Percentiles rank a stretch among this genome's conserved stretches.
phyloP scores from a whole-genome alignment of 2,113 vertebrate species.

The Oncorhynchus nerka region DNA sequence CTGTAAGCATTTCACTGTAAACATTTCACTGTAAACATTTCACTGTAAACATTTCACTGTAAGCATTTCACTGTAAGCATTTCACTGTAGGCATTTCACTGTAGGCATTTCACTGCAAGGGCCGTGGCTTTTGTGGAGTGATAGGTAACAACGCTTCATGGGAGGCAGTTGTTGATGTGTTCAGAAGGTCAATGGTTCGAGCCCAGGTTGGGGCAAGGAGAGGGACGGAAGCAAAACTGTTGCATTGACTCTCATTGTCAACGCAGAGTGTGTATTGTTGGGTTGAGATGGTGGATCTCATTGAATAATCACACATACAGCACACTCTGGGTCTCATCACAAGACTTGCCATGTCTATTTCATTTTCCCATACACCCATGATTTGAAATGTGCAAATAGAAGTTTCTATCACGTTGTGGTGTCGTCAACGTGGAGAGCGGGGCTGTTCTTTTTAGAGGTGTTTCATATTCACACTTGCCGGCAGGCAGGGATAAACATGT shows the following conservation, averaged over 20 bases:
- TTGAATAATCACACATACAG: not conserved
- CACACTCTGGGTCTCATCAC: not conserved
- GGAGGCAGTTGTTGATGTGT: no score
- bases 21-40: no score
- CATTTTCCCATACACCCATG: not conserved
- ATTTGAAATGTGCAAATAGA: slow-evolving; percentile 48
- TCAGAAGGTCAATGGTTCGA: no score
- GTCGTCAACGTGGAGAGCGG: slow-evolving; percentile 13
- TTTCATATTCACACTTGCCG: slow-evolving; percentile 65
- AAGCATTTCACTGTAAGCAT: no score
- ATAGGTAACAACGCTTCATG: no score
- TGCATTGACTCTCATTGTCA: slow-evolving; percentile 35
- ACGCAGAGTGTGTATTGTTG: slow-evolving; percentile 12
- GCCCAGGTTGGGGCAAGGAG: no score
- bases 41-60: no score
- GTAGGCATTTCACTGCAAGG: no score
- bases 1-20: no score
- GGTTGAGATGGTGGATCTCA: slow-evolving; percentile 6
- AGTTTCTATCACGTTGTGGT: slow-evolving; percentile 40
- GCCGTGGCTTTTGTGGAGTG: no score
- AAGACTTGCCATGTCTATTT: not conserved
- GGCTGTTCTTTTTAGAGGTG: slow-evolving; percentile 52
- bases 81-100: no score
- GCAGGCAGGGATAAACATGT: slow-evolving; percentile 58
- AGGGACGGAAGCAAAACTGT: no score